phyloP scores from a whole-genome alignment of 2,113 vertebrate genomes.

The Ginglymostoma cirratum region DNA sequence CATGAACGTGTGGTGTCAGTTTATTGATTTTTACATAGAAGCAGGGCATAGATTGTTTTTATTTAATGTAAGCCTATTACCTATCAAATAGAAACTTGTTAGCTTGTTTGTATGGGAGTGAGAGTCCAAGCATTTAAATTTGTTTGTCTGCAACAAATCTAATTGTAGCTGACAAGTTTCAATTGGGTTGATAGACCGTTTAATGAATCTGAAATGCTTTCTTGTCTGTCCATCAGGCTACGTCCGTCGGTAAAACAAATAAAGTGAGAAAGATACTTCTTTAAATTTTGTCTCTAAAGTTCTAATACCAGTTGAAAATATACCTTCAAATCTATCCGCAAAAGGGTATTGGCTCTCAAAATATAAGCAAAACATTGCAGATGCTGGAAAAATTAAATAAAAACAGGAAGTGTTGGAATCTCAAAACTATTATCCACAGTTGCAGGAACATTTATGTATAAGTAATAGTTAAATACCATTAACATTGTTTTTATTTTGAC shows the following conservation, averaged over 20 bases:
- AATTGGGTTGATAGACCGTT: not conserved
- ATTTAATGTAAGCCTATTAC: slow-evolving; percentile 29
- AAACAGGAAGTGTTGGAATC: no score
- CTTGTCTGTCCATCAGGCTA: not conserved
- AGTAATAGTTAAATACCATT: no score
- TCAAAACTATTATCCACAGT: no score
- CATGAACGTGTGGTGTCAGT: not conserved
- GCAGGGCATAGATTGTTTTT: not conserved
- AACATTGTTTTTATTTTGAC: no score
- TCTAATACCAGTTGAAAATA: not conserved
- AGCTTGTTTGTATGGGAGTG: not conserved
- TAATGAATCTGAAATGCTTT: slow-evolving; percentile 4
- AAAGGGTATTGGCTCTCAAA: not conserved
- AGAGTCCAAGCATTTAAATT: not conserved
- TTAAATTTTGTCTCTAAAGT: not conserved
- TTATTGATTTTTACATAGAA: not conserved
- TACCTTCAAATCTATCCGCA: not conserved
- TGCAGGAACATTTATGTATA: not conserved
- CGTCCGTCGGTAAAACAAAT: not conserved
- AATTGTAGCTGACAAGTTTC: slow-evolving; percentile 11
- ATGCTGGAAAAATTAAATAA: no score
- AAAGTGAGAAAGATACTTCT: not conserved
- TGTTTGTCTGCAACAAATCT: not conserved
- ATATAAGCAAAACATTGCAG: not conserved
- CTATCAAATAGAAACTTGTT: not conserved